These are phyloP conservation scores for Drosophila oshimai DNA, from an alignment of 1,140 invertebrate genomes.

Conservation along the genomic window DNA sequence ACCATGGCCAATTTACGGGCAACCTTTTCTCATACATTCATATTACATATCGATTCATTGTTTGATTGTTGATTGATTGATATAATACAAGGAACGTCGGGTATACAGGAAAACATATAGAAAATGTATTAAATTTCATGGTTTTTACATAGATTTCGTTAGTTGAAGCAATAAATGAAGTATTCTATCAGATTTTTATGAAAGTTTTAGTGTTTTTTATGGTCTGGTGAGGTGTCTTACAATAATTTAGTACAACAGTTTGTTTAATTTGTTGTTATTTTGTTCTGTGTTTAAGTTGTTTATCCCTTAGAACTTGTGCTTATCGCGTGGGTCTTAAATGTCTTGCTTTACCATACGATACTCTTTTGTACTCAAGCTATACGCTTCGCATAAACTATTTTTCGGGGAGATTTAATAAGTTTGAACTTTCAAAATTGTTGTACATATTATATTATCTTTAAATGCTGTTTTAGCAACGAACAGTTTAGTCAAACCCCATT, in stretches of 20 bases:
- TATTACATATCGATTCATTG: constrained; percentile 48
- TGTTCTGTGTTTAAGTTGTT: neutral
- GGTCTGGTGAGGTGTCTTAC: neutral
- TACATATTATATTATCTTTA: constrained; percentile 4
- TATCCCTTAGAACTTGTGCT: constrained; percentile 45
- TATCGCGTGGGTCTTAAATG: neutral
- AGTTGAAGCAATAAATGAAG: constrained; percentile 4
- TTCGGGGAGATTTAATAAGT: neutral
- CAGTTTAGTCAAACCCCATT: neutral
- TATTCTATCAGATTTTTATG: constrained; percentile 1
- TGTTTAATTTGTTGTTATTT: constrained; percentile 19
- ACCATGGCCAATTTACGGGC: constrained; percentile 99
- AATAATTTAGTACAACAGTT: constrained; percentile 30
- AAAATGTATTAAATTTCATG: constrained; percentile 63
- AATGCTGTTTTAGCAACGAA: neutral
- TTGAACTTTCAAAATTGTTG: constrained; percentile 15
- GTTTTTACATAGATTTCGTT: constrained; percentile 23
- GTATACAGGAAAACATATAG: constrained; percentile 51
- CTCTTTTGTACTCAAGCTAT: neutral
- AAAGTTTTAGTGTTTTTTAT: neutral
- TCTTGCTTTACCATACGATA: constrained; percentile 3
- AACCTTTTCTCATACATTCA: constrained; percentile 88
- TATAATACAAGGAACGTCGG: constrained; percentile 23
- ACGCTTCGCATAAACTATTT: neutral
- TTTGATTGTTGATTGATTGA: constrained; percentile 23